These are phyloP conservation scores for Tipula vernalis DNA, from an alignment of 2,888 invertebrate species.

Conservation along the genomic window DNA sequence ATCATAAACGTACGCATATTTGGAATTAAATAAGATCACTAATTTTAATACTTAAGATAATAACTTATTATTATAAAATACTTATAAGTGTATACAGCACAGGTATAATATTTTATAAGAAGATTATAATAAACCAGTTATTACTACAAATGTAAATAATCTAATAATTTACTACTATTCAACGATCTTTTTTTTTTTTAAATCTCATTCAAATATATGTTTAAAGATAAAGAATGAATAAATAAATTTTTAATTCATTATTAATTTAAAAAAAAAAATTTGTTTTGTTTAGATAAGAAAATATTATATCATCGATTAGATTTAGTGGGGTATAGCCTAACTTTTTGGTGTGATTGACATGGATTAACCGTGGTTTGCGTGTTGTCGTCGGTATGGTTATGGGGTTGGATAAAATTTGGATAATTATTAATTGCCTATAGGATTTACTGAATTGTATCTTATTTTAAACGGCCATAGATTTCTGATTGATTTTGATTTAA, in stretches of 20 bases:
- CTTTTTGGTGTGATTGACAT: neutral
- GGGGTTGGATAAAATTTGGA: neutral
- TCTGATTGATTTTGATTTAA: no score
- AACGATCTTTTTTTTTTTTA: neutral
- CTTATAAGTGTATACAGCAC: neutral
- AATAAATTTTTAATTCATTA: constrained; percentile 4
- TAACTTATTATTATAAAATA: neutral
- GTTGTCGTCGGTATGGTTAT: neutral
- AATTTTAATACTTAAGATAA: neutral
- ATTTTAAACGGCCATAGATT: no score
- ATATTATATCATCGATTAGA: neutral
- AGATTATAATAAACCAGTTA: neutral
- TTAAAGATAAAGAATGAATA: neutral
- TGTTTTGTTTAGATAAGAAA: neutral
- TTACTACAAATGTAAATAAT: neutral
- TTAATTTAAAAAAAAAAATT: neutral
- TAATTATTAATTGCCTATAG: neutral
- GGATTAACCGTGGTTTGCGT: neutral
- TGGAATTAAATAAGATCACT: neutral
- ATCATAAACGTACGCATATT: neutral
- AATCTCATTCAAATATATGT: neutral
- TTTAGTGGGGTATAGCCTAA: neutral
- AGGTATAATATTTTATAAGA: neutral
- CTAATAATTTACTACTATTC: neutral
- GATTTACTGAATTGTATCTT: no score